These are phyloP conservation scores for Zaprionus obscuricornis DNA, from an alignment of 2,888 invertebrate species.

Conservation along the genomic window DNA sequence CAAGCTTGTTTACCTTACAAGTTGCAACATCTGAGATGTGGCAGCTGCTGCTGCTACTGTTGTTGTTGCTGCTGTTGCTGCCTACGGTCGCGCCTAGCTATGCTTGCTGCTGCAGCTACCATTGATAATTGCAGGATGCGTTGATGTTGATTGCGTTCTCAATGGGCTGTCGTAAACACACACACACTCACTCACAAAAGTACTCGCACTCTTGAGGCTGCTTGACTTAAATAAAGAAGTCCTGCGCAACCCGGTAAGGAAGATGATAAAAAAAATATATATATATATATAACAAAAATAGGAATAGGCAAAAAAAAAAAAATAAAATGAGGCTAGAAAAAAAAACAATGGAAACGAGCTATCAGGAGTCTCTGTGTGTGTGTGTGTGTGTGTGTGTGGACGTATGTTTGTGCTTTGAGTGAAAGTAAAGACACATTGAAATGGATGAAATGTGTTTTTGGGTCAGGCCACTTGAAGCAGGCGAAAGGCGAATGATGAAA, in stretches of 20 bases:
- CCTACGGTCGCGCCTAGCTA: too few relatives aligned
- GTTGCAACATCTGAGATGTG: constrained; percentile 33
- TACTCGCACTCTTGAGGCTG: constrained; percentile 60
- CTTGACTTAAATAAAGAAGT: constrained; percentile 77
- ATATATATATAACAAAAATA: too few relatives aligned
- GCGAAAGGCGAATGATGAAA: constrained; percentile 27
- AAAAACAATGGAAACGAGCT: constrained; percentile 64
- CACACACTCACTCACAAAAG: constrained; percentile 12
- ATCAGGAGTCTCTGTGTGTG: constrained; percentile 19
- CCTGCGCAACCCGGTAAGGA: constrained; percentile 62
- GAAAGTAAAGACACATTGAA: constrained; percentile 77
- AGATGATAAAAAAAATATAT: constrained; percentile 33
- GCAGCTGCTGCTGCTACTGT: constrained; percentile 13
- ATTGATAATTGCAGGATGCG: constrained; percentile 79
- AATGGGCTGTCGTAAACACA: constrained; percentile 47
- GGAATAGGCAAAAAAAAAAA: constrained; percentile 14
- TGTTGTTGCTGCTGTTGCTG: constrained; percentile 32
- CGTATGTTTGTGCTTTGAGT: constrained; percentile 42
- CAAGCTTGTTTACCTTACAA: constrained; percentile 69
- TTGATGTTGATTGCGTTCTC: constrained; percentile 74
- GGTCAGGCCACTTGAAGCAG: constrained; percentile 78
- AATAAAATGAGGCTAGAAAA: constrained; percentile 67
- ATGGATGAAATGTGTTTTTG: constrained; percentile 79
- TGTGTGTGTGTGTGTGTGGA: constrained; percentile 7
- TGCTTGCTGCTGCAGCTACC: constrained; percentile 35